Evolutionary conservation across 2,113 vertebrate species (phyloP), one percentile per base, ranked within the genome.

Genomic region (Platycercus adscitus): DNA sequence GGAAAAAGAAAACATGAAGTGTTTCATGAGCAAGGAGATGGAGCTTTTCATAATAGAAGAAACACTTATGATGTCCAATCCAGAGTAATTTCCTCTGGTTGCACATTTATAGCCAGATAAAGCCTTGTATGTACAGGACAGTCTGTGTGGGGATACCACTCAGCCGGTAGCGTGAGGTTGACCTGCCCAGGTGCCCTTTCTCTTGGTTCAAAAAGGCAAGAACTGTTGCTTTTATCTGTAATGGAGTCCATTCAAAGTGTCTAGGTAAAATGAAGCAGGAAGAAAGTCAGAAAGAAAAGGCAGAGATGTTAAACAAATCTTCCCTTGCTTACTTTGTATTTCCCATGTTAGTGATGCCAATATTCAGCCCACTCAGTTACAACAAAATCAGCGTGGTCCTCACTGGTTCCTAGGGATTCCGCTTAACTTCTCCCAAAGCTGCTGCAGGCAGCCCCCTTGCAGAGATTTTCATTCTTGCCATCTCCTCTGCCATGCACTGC

Each of bases 111-210:
- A 43, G 19, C n/a, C 18, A 14, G 21, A 10, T 18, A 66, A 84
- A 31, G 19, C 6, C 5, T 31, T 50, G 18, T 31, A 19, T 65
- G n/a, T 47, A 17, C 0, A 2, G 15, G 26, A 17, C 64, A 16
- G 44, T 39, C 18, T 76, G 9, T 21, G 55, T 1, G 2, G 21
- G 28, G 15, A 31, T 28, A 49, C 1, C 0, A 6, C 49, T 79
- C 3, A 8, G 29, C n/a, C 65, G 21, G 29, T 19, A 76, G 33
- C 31, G 17, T 26, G 43, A 55, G 14, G 13, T 5, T 0, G 0
- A 37, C 17, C 47, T 68, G 24, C 12, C 23, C 15, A 43, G 9
- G 6, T 4, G 2, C 88, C 35, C 18, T n/a, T 19, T 65, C 9
- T 68, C 15, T n/a, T 88, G 25, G 25, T 64, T 41, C 60, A 61